Evolutionary conservation across 2,888 invertebrate genomes (phyloP), one percentile per base, ranked within the genome.

Genomic region (Stomorhina lunata): DNA sequence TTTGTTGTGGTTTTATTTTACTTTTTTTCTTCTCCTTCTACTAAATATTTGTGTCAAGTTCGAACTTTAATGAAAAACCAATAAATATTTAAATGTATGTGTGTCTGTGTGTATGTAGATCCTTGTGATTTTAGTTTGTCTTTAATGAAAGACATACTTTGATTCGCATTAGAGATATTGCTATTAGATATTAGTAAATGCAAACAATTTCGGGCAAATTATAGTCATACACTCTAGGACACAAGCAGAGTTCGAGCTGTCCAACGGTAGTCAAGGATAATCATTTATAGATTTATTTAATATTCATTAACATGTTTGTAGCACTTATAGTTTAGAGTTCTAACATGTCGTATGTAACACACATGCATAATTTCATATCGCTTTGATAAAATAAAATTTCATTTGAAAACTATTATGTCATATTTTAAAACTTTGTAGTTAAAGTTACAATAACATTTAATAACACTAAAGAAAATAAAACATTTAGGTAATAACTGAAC

Each of bases 11-110:
- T 55, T 53, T 17, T 34, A n/a, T 57, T 59, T 34, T 71, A 34
- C 29, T 10, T 17, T 29, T 29, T 5, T 29, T n/a, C n/a, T n/a
- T n/a, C n/a, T n/a, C n/a, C n/a, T n/a, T n/a, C n/a, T 29, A 29
- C 17, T 29, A 34, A 4, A 25, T 69, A 59, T 69, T 61, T 77
- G 69, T 78, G 63, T 65, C 78, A 78, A 71, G 63, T 71, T 78
- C 55, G 71, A 72, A 50, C 20, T 57, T 25, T 29, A 65, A 79
- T 65, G 37, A 65, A 63, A 79, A 79, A 65, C 45, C 71, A 48
- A 78, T 71, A n/a, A n/a, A n/a, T n/a, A n/a, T n/a, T n/a, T n/a
- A n/a, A n/a, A n/a, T n/a, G n/a, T n/a, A n/a, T n/a, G n/a, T n/a
- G n/a, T n/a, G n/a, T n/a, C n/a, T n/a, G n/a, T n/a, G n/a, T n/a